Evolutionary conservation across 1,140 invertebrate species (phyloP).

Genomic region (Pararge aegeria): DNA sequence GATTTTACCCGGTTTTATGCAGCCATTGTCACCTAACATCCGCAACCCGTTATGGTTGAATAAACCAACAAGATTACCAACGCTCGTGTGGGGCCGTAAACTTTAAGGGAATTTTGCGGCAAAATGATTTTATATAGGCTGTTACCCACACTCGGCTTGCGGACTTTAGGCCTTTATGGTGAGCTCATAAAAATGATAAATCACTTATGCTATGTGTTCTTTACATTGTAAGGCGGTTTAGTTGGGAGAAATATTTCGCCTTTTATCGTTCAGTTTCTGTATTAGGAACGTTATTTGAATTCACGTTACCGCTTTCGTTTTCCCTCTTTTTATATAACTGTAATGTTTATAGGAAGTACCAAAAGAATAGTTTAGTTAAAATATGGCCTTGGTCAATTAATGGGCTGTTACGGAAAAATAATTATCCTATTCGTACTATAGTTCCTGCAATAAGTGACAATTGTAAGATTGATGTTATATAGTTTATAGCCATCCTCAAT

Average conservation of each 20-base stretch:
- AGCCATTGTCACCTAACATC: not conserved
- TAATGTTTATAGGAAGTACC: too few relatives aligned
- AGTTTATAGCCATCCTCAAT: too few relatives aligned
- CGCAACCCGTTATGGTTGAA: not conserved
- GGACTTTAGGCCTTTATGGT: slow-evolving; percentile 5
- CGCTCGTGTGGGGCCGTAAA: not conserved
- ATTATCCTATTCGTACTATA: too few relatives aligned
- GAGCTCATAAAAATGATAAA: slow-evolving; percentile 7
- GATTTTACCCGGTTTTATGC: not conserved
- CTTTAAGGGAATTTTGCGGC: slow-evolving; percentile 3
- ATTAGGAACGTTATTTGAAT: slow-evolving; percentile 24
- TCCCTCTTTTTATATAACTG: too few relatives aligned
- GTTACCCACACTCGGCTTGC: slow-evolving; percentile 6
- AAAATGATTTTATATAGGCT: slow-evolving; percentile 8
- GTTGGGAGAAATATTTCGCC: slow-evolving; percentile 26
- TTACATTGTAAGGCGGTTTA: slow-evolving; percentile 42
- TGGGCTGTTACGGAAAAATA: too few relatives aligned
- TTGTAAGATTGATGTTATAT: too few relatives aligned
- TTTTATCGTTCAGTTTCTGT: slow-evolving; percentile 25
- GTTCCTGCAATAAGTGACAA: too few relatives aligned
- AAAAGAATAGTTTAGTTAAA: too few relatives aligned
- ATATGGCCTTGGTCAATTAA: too few relatives aligned
- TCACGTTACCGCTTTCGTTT: slow-evolving; percentile 1
- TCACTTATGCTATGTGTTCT: slow-evolving; percentile 10
- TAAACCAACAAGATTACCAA: not conserved